These are phyloP conservation scores for Orthosia cruda DNA, from an alignment of 2,888 invertebrate genomes.

Conservation along the genomic window DNA sequence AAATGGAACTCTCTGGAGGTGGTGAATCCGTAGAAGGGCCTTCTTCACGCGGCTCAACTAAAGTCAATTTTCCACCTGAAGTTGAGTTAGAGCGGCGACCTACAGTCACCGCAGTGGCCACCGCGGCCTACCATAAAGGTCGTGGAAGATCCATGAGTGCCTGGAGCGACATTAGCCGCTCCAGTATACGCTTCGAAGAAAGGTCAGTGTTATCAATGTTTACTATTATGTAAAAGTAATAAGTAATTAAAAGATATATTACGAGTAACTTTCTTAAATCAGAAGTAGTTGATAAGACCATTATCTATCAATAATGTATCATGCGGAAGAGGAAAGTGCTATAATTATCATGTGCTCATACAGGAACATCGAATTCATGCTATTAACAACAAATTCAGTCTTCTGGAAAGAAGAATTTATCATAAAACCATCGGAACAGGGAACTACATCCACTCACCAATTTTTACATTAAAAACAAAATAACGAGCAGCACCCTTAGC, in stretches of 20 bases:
- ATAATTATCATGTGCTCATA: conserved; percentile 62
- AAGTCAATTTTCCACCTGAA: conserved; percentile 93
- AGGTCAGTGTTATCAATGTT: conserved; percentile 88
- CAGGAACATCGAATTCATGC: conserved; percentile 69
- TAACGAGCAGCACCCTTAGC: conserved; percentile 75
- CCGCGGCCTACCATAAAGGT: conserved; percentile 90
- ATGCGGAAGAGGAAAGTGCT: conserved; percentile 71
- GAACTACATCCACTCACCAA: conserved; percentile 83
- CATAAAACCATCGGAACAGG: conserved; percentile 60
- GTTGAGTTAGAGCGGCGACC: conserved; percentile 90
- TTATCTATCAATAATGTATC: conserved; percentile 55
- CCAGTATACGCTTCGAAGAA: conserved; percentile 96
- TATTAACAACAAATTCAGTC: conserved; percentile 46
- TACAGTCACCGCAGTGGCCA: conserved; percentile 84
- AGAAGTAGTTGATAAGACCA: conserved; percentile 10
- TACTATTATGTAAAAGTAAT: conserved; percentile 1
- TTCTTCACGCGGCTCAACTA: conserved; percentile 90
- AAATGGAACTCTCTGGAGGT: conserved; percentile 88
- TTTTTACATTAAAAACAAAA: conserved; percentile 68
- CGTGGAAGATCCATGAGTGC: conserved; percentile 96
- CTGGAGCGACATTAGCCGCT: conserved; percentile 97
- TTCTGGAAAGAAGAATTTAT: conserved; percentile 42
- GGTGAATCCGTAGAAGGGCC: conserved; percentile 87
- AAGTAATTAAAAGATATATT: neutral
- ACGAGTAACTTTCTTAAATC: conserved; percentile 6